phyloP scores from a whole-genome alignment of 2,113 vertebrate species.

The Plecturocebus donacophilus region DNA sequence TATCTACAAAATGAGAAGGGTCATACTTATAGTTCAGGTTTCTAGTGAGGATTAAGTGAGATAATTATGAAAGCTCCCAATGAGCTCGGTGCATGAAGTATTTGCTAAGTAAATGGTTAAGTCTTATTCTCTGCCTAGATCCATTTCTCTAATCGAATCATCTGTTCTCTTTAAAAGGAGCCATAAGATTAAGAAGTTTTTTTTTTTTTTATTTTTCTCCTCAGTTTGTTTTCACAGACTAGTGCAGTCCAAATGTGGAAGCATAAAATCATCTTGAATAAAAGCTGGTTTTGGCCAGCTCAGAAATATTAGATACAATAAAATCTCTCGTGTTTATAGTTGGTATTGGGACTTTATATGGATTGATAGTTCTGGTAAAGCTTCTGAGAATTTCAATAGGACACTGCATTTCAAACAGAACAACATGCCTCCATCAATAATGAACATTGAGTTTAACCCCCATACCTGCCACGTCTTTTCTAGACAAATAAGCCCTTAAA shows the following conservation, averaged over 20 bases:
- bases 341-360: neutral
- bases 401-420: neutral
- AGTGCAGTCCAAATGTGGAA: neutral
- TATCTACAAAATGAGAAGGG: neutral
- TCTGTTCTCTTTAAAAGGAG: slow-evolving; percentile 3
- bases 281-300: neutral
- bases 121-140: neutral
- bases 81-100: neutral
- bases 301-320: slow-evolving; percentile 22
- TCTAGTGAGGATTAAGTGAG: neutral
- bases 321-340: slow-evolving; percentile 39
- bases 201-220: neutral
- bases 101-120: neutral
- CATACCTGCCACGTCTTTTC: neutral
- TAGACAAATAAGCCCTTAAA: slow-evolving; percentile 51
- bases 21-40: neutral
- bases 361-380: neutral
- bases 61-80: neutral
- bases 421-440: neutral
- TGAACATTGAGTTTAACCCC: neutral
- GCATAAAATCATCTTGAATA: slow-evolving; percentile 22
- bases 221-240: slow-evolving; percentile 25
- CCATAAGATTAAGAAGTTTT: neutral
- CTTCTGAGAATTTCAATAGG: slow-evolving; percentile 12
- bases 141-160: neutral